Base-by-base conservation (phyloP, 2,797 vertebrate species). In the Enteromius afrohamiltoni region DNA sequence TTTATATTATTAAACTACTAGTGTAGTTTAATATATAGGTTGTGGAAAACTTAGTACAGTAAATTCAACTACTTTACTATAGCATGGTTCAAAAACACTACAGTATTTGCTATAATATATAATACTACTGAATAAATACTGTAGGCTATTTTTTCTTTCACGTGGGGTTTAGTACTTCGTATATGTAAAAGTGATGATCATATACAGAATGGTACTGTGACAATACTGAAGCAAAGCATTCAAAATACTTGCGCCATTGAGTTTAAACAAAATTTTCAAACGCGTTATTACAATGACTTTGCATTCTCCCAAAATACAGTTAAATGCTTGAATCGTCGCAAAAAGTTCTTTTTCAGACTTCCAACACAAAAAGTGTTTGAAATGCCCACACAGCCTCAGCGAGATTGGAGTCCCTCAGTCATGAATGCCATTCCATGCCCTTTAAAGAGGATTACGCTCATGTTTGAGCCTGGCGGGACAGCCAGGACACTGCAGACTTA, bases 361-460 rank as follows among this genome's bases (percentile, higher is more conserved):
- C 3, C 40, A 42, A 42, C 40, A 42, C 37, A 40, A 1, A 76
- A 16, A 1, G 60, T 17, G 21, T 79, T 65, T 14, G 19, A 26
- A 78, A 62, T 49, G 42, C 45, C 45, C 23, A 74, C 23, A 17
- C 60, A 47, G 49, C 6, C 64, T 58, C n/a, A 13, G 37, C 7
- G 31, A 80, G 65, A 45, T 80, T 70, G 65, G 49, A 17, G 0
- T 29, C 67, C 77, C 6, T 21, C 64, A 19, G 16, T 53, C 37
- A 51, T 1, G n/a, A 51, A 29, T 6, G 6, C n/a, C 11, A 47
- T n/a, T 65, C 58, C 34, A 45, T 67, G 75, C 17, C 65, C 26
- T 68, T 79, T 69, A 77, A 77, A 60, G 60, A 26, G 74, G 84
- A 83, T 83, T 83, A 79, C 19, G 21, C 55, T 70, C 68, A 34